Evolutionary conservation across 2,113 vertebrate species (phyloP).

Genomic region (Lagopus muta): DNA sequence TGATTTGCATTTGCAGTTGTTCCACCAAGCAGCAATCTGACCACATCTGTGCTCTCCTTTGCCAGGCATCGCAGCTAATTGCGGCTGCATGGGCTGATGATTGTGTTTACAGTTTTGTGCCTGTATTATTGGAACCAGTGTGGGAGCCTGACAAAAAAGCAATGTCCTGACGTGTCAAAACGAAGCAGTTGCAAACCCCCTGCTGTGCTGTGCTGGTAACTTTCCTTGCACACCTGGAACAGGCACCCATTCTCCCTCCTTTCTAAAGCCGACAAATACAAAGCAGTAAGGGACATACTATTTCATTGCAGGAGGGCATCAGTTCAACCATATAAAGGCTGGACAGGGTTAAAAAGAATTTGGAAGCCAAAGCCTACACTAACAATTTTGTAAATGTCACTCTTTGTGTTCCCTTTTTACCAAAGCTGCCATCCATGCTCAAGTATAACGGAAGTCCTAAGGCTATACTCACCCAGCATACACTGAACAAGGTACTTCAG

Average conservation of each 20-base stretch:
- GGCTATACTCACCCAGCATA: background rate
- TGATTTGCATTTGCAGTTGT: background rate
- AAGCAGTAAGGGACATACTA: background rate
- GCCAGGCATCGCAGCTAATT: background rate
- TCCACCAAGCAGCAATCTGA: background rate
- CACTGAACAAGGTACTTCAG: background rate
- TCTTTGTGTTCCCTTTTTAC: background rate
- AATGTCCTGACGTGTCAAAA: background rate
- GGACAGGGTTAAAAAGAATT: background rate
- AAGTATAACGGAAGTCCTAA: background rate
- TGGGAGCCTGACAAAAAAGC: background rate
- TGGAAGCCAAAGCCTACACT: background rate
- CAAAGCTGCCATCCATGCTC: background rate
- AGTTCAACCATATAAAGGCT: background rate
- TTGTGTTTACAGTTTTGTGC: background rate
- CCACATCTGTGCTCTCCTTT: background rate
- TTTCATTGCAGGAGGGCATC: background rate
- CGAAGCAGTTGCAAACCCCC: background rate
- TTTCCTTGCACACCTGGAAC: background rate
- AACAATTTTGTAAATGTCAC: background rate
- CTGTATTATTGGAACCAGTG: background rate
- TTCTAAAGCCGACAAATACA: background rate
- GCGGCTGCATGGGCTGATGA: background rate
- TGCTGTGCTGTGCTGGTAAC: rapidly evolving
- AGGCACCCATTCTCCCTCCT: background rate